Evolutionary conservation across 2,113 vertebrate genomes (phyloP), one percentile per base, ranked within the genome.

Genomic region (Plecotus auritus): DNA sequence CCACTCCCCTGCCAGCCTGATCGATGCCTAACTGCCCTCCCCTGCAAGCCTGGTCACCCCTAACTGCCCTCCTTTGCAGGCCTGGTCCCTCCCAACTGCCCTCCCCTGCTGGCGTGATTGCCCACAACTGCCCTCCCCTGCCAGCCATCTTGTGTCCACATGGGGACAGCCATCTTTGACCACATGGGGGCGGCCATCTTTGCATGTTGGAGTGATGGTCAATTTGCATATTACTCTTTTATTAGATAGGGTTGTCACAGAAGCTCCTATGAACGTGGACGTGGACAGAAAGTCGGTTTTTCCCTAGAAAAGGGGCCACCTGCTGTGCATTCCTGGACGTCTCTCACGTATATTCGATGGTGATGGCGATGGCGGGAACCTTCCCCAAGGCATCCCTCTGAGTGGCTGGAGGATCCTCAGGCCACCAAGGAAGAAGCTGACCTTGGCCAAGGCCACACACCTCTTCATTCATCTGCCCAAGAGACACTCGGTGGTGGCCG

Each of bases 331-430:
- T 45, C 42, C 51, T 32, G 18, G 64, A 54, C 54, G 40, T 13
- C 11, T 69, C 3, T 40, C 9, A 0, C 7, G 2, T 18, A 3
- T 1, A 0, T 30, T 37, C 0, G 0, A 9, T 18, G 17, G 51
- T 5, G 51, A 54, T 54, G 51, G 51, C 2, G 51, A 54, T 54
- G 2, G 3, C 32, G 32, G 40, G 2, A 8, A 37, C 32, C 77
- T 69, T 66, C 64, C 66, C 9, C 12, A 26, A 16, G 14, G 47
- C 13, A 2, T 9, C 85, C 17, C 20, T 72, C 59, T n/a, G 20
- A 18, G 32, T 16, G 26, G 7, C 6, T 11, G 30, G 4, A 83
- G 69, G 5, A 26, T 12, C 47, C 16, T 26, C 67, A 17, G 1
- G 10, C 16, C 2, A 13, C 14, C 64, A 37, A 67, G 45, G 45